Evolutionary conservation across 1,140 invertebrate genomes (phyloP), one percentile per base, ranked within the genome.

Genomic region (Zaprionus lachaisei): DNA sequence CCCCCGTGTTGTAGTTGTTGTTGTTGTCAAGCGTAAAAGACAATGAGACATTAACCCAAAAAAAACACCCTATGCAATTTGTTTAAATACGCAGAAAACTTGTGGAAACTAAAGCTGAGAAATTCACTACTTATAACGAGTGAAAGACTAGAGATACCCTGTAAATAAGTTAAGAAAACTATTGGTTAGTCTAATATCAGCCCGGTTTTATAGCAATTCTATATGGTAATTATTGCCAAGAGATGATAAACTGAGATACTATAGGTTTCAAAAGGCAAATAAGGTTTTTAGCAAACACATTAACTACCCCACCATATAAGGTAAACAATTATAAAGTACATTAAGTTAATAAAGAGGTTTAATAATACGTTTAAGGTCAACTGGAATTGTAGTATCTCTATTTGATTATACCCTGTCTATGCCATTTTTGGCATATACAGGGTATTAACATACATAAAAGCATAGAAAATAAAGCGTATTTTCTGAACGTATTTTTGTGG

Each of bases 31-130:
- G 63, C 74, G 38, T 47, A 17, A 28, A 62, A 85, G 79, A 89
- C 81, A 90, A 89, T 85, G 72, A 89, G 81, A 90, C 85, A 90
- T 90, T 90, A 90, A 90, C 85, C 85, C 73, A 90, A 89, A 89
- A 87, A 89, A 62, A 34, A 28, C 34, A 49, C 58, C 34, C 69
- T 68, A 38, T 65, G 74, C 58, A 72, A 73, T 68, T 77, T 77
- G 71, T 77, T 74, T 60, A 78, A 69, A 73, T 67, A 20, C 54
- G 15, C 28, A 22, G 24, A 60, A 44, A 47, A 55, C 17, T 26
- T 6, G 6, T 17, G 26, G 12, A 31, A 47, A 58, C 26, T 20
- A n/a, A 41, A 41, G 24, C 31, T 34, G 17, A n/a, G 38, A 57
- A 58, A 55, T 67, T 44, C 14, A 20, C 34, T 31, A 38, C 5